Evolutionary conservation across 2,113 vertebrate species (phyloP), one percentile per base, ranked within the genome.

Genomic region (Zootoca vivipara): DNA sequence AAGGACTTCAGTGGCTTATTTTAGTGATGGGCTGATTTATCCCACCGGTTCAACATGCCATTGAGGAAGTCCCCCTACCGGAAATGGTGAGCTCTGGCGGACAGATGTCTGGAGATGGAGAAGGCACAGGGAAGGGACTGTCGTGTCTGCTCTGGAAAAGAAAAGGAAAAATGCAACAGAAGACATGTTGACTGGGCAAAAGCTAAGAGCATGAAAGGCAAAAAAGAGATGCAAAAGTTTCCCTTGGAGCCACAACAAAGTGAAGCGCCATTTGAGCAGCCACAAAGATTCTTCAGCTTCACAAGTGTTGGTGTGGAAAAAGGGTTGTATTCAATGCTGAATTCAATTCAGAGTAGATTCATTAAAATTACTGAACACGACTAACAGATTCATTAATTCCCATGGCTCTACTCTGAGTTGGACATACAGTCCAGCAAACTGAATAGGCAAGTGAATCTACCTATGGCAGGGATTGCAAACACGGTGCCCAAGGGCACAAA

Each of bases 11-110:
- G 2, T 16, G 58, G 58, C 9, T 13, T 64, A 38, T 65, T 82
- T 35, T 22, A 73, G 13, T 35, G 9, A 35, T 78, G 42, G 28
- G 16, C 46, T 13, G 30, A 30, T 30, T 33, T 7, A 22, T 5
- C 58, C 78, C 15, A 24, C 28, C 6, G 5, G 28, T 56, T 20
- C 5, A 26, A 13, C 9, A 4, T 5, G 30, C 38, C 46, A 42
- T 40, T 9, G 40, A 70, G 28, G 38, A 28, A 46, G 8, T 42
- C 20, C 35, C 67, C 92, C 92, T 97, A 97, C 97, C 97, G 94
- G 97, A 96, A 83, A 96, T 74, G 0, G 96, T 97, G 8, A 96
- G 96, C 89, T 98, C 98, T 72, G 98, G 96, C n/a, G 97, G 97
- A 89, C 97, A 98, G 93, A 97, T 95, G 87, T 98, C 98, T 0